Evolutionary conservation across 2,888 invertebrate species (phyloP), one percentile per base, ranked within the genome.

Genomic region (Syrista parreyssii): DNA sequence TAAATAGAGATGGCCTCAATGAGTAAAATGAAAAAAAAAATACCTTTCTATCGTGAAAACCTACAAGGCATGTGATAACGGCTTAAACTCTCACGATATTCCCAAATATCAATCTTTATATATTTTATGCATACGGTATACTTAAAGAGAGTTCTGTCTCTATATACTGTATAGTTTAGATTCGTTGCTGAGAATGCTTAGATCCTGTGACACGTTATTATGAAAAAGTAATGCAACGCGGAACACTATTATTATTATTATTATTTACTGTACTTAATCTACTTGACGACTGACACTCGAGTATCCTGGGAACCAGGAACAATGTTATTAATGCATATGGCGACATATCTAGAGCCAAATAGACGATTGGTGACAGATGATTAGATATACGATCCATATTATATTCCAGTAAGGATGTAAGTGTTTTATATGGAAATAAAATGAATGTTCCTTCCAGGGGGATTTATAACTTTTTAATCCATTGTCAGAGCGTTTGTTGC

Each of bases 341-440:
- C 15, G 55, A 55, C 55, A 55, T 55, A 55, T 55, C 55, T 15
- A 23, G 55, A 55, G 55, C 23, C 55, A 23, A 15, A 55, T 55
- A 15, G 55, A 55, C 9, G 2, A 31, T 32, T 31, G 71, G 71
- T 71, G 71, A 15, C 32, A 71, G 33, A 15, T 33, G 36, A 74
- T 23, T 34, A 68, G 73, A 23, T 55, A 55, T 55, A 23, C 55
- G 55, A 55, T 55, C 55, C 55, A 55, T 55, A 80, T 78, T 76
- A 75, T 77, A 76, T 78, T 74, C 76, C 78, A 73, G 76, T 76
- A 78, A 84, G 73, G 79, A 83, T 80, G 73, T 83, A 83, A 82
- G 81, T 83, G 83, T 83, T 84, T 84, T 83, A 79, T 83, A 84
- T 84, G 80, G 83, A 80, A 83, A 82, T 83, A 80, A 82, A 82